Percentiles rank a stretch among this genome's conserved stretches.
Conservation (phyloP, 2,113 vertebrate species). For the Lampris megalopsis region DNA sequence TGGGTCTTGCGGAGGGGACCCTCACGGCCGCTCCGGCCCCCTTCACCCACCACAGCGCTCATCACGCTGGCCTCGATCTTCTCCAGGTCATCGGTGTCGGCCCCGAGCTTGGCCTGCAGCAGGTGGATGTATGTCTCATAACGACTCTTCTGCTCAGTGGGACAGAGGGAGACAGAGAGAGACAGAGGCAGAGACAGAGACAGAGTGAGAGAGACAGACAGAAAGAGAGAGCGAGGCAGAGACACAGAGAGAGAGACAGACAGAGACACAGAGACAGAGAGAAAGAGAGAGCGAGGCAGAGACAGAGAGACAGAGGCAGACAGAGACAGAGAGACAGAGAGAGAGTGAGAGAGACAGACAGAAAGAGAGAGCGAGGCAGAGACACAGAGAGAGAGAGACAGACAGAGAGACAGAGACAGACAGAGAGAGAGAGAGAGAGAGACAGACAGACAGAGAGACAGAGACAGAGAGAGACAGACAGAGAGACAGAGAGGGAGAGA, state of each 20-base stretch:
- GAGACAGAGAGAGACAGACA: neutral
- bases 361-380: neutral
- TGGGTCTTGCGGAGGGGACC: slow-evolving; percentile 91
- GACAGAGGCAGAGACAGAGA: slow-evolving; percentile 45
- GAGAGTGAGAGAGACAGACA: slow-evolving; percentile 32
- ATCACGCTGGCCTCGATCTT: slow-evolving; percentile 91
- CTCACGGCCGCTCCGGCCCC: slow-evolving; percentile 81
- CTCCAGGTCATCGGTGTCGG: slow-evolving; percentile 93
- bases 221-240: neutral
- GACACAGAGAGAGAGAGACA: neutral
- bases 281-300: slow-evolving; percentile 41
- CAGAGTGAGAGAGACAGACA: slow-evolving; percentile 43
- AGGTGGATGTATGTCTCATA: slow-evolving; percentile 95
- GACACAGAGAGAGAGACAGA: neutral
- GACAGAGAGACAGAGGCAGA: slow-evolving; percentile 47
- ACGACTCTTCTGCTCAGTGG: slow-evolving; percentile 88
- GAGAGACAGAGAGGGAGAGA: too few species aligned
- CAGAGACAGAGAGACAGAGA: slow-evolving; percentile 36
- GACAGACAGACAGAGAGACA: neutral
- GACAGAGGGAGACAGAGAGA: slow-evolving; percentile 45
- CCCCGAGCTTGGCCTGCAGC: slow-evolving; percentile 90
- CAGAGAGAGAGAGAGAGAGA: neutral
- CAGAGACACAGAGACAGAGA: slow-evolving; percentile 1
- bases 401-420: neutral
- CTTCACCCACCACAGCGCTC: slow-evolving; percentile 69